Percentiles rank a stretch among this genome's conserved stretches.
phyloP scores from a whole-genome alignment of 2,113 vertebrate genomes.

The Gracilinanus agilis region DNA sequence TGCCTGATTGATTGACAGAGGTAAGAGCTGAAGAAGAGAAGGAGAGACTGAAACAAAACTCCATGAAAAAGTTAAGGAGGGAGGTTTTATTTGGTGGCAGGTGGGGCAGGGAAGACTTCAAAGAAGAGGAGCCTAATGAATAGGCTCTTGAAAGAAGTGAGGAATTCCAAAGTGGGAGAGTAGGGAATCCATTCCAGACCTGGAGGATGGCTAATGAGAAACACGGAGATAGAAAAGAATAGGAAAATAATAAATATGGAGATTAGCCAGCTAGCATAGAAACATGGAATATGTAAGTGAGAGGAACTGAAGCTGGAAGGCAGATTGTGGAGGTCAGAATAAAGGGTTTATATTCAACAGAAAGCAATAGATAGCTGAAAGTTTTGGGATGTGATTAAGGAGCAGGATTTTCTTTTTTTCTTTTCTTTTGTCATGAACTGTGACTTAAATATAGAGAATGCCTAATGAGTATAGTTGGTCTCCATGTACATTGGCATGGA shows the following conservation, averaged over 20 bases:
- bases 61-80: not conserved
- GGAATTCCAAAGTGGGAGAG: not conserved
- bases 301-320: not conserved
- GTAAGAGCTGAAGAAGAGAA: not conserved
- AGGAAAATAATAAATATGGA: not conserved
- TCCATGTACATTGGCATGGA: too few relatives aligned
- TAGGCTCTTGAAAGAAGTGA: not conserved
- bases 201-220: not conserved
- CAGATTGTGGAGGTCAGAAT: not conserved
- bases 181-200: not conserved
- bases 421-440: too few relatives aligned
- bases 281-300: not conserved
- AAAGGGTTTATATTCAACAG: not conserved
- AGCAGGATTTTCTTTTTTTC: too few relatives aligned
- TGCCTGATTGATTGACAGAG: not conserved
- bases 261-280: not conserved
- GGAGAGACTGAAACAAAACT: not conserved
- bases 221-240: not conserved
- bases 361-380: not conserved
- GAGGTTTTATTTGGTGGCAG: not conserved
- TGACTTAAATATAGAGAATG: too few relatives aligned
- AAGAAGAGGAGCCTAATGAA: not conserved
- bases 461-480: too few relatives aligned
- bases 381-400: not conserved
- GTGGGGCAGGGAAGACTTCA: not conserved